Base-by-base conservation (phyloP, 2,797 vertebrate genomes). In the Oreonectes daqikongensis region DNA sequence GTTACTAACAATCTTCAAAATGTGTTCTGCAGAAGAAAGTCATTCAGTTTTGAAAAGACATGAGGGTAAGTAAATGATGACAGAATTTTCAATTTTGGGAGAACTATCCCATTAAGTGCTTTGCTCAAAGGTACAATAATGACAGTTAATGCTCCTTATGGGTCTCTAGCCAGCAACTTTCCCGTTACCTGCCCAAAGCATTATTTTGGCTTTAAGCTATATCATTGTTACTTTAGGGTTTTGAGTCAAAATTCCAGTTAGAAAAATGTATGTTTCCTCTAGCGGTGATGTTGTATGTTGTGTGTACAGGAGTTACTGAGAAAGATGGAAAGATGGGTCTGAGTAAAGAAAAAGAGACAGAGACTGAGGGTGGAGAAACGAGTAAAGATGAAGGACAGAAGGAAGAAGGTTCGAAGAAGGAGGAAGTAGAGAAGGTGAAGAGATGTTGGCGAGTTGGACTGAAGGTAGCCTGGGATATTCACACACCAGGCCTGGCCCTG, bases 381-480 rank as follows among this genome's bases (percentile, higher is more conserved):
- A 79, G 69, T 44, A 61, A 72, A 74, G 74, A 44, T 22, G 70
- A 75, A 50, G 77, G 32, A 22, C 50, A 15, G 32, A 75, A 80
- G 57, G 59, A 35, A 24, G 50, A 38, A 8, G 32, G 44, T 44
- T 69, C 20, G 22, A 74, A 77, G 6, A 87, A 93, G 12, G 87
- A 91, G 64, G 84, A 89, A 7, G 61, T 87, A 20, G 86, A 89
- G 79, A 89, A 89, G 75, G 94, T 96, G 71, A 91, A 91, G 60
- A 86, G 91, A 3, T 87, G 89, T 69, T 99, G 97, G 97, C 94
- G 96, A 0, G 91, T 98, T 1, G 97, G 95, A 69, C 92, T 99
- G 77, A 99, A 99, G 89, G 94, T 99, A 40, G 96, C 97, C 0
- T 99, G 97, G 97, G 96, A 99, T 92, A 96, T 98, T 79, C 93